Evolutionary conservation across 2,797 vertebrate genomes (phyloP), one percentile per base, ranked within the genome.

Genomic region (Pogonophryne albipinna): DNA sequence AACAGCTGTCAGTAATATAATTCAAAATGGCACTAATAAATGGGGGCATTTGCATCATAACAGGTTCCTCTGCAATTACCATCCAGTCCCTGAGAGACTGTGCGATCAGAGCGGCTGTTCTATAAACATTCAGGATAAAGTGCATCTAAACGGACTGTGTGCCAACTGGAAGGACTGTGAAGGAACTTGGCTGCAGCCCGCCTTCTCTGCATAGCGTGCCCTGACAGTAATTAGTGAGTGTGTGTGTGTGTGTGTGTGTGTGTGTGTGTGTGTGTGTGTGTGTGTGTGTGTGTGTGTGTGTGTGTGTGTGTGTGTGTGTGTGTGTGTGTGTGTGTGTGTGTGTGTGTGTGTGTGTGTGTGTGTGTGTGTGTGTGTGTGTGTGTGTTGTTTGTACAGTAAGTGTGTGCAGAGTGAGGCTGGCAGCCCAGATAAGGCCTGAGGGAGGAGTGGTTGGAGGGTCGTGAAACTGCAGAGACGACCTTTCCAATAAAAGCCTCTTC

Each of bases 401-500:
- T 69, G 71, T 77, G 79, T 68, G 71, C 38, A 79, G 83, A 87
- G 85, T 67, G 74, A 74, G 77, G 71, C 87, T 90, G 87, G 89
- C 83, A 80, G 79, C 73, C 56, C 56, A 71, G 84, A 85, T 88
- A 82, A 80, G 83, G 80, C 75, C 83, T 27, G 34, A 66, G 85
- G 66, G 84, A 83, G 80, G 91, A 83, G 92, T 86, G 74, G 89
- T 89, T 78, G 85, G 82, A 80, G 79, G 84, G 83, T 82, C 50
- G 14, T 68, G 79, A 75, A 72, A 75, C 80, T 63, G 57, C 53
- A 80, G 74, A 78, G 82, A 81, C 44, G 57, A 93, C 87, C 89
- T 91, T 93, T 91, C 69, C 59, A 83, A 90, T 85, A 84, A 88
- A 94, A 91, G 89, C 74, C 80, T 76, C 79, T 80, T 88, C 80